Percentiles rank a stretch among this genome's conserved stretches.
Conservation (phyloP, 2,797 vertebrate genomes). For the Cygnus olor region DNA sequence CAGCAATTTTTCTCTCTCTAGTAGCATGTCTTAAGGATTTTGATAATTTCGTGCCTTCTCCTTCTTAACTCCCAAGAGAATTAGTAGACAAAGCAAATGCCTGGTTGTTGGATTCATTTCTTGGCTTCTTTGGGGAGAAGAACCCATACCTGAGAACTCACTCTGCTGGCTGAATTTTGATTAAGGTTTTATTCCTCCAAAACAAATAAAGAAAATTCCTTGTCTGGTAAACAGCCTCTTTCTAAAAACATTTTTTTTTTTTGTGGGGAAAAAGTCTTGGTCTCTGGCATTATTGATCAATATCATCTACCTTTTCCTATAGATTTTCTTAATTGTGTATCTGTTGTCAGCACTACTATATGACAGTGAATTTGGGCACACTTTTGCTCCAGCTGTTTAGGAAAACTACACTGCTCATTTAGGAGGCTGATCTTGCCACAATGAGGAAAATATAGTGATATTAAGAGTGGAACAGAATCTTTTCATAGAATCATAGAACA, state of each 20-base stretch:
- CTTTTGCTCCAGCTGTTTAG: neutral
- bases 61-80: neutral
- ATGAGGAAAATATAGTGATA: neutral
- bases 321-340: neutral
- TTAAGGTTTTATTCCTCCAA: neutral
- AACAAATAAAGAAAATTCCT: neutral
- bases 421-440: neutral
- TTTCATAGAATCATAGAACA: neutral
- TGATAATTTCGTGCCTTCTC: accelerated
- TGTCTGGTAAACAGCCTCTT: neutral
- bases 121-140: neutral
- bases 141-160: neutral
- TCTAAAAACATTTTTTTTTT: neutral
- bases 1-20: neutral
- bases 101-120: neutral
- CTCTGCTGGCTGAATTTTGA: neutral
- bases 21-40: neutral
- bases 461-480: neutral
- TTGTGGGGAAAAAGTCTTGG: neutral
- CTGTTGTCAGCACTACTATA: neutral
- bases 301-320: neutral
- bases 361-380: neutral
- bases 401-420: neutral
- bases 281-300: neutral
- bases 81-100: neutral